Evolutionary conservation across 2,888 invertebrate genomes (phyloP).

Genomic region (Pyralis farinalis): DNA sequence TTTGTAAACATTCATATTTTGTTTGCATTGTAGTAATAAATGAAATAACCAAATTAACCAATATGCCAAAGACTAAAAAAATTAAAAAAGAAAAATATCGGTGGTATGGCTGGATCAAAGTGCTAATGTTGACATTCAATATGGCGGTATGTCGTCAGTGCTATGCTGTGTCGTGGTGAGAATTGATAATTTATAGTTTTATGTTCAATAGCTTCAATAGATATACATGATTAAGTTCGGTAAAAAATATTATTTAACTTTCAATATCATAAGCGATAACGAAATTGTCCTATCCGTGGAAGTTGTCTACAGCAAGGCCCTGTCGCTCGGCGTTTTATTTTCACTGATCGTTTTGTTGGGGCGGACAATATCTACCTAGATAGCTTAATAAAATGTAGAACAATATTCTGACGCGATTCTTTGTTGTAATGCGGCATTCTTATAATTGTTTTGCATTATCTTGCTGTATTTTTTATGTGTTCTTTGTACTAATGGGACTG

Average conservation of each 20-base stretch:
- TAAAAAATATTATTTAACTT: conserved; percentile 32
- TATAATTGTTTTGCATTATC: conserved; percentile 23
- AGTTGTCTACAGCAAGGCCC: conserved; percentile 27
- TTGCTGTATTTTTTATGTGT: conserved; percentile 20
- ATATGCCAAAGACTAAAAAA: no score
- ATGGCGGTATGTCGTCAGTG: conserved; percentile 98
- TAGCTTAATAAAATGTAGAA: conserved; percentile 58
- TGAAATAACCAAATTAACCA: no score
- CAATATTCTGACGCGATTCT: conserved; percentile 39
- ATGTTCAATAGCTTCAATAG: conserved; percentile 42
- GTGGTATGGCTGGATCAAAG: conserved; percentile 50
- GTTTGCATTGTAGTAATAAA: no score
- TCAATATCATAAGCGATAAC: conserved; percentile 32
- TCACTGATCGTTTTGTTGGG: conserved; percentile 54
- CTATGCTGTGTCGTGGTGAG: conserved; percentile 98
- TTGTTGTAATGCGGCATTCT: conserved; percentile 35
- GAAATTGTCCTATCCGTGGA: conserved; percentile 30
- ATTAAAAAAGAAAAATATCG: no score
- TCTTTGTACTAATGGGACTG: conserved; percentile 38
- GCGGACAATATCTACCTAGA: conserved; percentile 56
- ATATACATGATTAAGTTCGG: conserved; percentile 31
- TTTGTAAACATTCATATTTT: no score
- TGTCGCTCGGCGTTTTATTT: conserved; percentile 51
- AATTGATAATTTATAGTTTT: conserved; percentile 73
- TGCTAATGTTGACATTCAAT: conserved; percentile 89